Evolutionary conservation across 2,797 vertebrate genomes (phyloP).

Genomic region (Lemur catta): DNA sequence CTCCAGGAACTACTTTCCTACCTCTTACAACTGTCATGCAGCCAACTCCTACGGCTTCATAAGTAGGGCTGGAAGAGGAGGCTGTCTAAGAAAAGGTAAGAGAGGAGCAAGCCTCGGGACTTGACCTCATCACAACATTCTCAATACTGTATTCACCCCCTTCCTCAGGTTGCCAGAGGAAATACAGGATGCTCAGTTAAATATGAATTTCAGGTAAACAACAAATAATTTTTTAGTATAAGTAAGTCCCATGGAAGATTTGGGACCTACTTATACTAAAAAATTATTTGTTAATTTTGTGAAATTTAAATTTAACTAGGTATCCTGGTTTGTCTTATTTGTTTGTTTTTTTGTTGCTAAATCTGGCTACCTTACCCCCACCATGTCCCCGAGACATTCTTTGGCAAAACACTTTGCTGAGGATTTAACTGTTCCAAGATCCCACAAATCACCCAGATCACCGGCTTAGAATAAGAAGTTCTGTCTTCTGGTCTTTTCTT

Average conservation of each 20-base stretch:
- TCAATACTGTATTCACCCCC: neutral
- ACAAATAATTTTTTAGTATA: neutral
- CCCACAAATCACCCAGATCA: neutral
- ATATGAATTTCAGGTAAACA: neutral
- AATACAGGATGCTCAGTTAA: neutral
- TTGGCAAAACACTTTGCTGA: neutral
- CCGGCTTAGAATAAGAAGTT: neutral
- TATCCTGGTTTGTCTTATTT: neutral
- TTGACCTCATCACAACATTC: neutral
- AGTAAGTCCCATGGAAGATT: neutral
- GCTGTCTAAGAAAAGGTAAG: neutral
- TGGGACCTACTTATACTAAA: neutral
- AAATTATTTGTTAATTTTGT: neutral
- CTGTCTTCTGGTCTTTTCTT: neutral
- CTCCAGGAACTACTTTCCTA: neutral
- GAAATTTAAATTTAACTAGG: neutral
- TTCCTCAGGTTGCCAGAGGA: neutral
- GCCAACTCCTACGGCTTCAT: neutral
- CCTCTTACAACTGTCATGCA: neutral
- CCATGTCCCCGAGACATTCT: neutral
- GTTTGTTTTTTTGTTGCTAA: neutral
- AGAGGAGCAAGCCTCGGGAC: neutral
- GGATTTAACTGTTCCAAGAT: neutral
- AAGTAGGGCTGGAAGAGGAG: neutral
- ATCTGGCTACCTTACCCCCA: neutral